Conservation (phyloP, 2,797 vertebrate genomes). For the Perdix hodgsoniae region DNA sequence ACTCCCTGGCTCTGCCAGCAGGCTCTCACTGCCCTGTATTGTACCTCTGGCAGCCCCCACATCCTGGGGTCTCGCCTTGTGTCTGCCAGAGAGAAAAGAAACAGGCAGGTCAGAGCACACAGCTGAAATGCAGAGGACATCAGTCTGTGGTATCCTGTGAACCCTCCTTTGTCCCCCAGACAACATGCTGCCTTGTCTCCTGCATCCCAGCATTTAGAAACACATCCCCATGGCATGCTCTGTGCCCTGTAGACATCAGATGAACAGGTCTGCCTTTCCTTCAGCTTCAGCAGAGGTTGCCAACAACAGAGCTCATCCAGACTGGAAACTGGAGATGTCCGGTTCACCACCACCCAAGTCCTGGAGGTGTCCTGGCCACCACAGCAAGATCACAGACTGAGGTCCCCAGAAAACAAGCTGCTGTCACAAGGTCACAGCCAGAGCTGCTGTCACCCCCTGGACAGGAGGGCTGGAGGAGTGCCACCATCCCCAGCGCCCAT, state of each 20-base stretch:
- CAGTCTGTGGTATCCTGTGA: not conserved
- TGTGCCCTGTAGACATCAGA: not conserved
- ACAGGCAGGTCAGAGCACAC: not conserved
- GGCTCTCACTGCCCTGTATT: fast-evolving
- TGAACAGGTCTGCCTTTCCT: not conserved
- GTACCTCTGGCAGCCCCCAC: not conserved
- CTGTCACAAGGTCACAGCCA: not conserved
- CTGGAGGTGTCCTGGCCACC: too few species aligned
- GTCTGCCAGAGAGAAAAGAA: constrained; percentile 13
- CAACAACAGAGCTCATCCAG: not conserved
- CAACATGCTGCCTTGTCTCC: not conserved
- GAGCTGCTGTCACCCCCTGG: not conserved
- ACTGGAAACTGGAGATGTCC: not conserved
- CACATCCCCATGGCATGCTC: not conserved
- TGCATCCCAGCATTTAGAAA: not conserved
- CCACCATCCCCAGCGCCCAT: not conserved
- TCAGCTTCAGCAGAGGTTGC: not conserved
- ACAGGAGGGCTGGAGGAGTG: not conserved
- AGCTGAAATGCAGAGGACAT: not conserved
- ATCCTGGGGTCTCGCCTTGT: not conserved
- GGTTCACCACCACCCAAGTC: not conserved
- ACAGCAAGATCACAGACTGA: not conserved
- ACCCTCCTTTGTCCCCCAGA: not conserved
- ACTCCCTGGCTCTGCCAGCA: not conserved
- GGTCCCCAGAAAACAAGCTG: not conserved